A percentile compares a stretch with the other conserved stretches of the same genome.
Conservation (phyloP, 2,113 vertebrate species). For the Crotalus helleri region DNA sequence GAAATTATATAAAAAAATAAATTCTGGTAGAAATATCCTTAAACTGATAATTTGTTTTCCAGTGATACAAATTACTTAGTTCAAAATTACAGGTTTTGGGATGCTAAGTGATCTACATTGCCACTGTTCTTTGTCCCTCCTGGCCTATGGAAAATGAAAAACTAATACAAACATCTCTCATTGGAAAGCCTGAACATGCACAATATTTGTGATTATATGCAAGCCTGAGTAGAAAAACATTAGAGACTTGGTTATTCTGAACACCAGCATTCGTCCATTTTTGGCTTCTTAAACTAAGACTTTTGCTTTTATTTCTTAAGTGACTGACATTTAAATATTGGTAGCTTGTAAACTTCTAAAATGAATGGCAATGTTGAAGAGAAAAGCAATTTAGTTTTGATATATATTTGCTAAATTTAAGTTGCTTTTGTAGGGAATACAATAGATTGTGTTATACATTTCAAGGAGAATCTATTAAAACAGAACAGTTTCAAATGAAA, state of each 20-base stretch:
- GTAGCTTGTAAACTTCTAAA: neutral
- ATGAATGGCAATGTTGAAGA: neutral
- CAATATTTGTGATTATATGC: neutral
- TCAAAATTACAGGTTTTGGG: too few species aligned
- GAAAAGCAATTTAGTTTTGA: neutral
- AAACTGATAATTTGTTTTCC: neutral
- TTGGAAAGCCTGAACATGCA: neutral
- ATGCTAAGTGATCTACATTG: neutral
- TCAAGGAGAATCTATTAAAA: neutral
- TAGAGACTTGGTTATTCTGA: neutral
- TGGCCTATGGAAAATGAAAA: neutral
- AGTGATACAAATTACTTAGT: neutral
- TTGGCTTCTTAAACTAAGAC: neutral
- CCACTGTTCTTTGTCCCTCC: neutral
- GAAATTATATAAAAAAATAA: neutral
- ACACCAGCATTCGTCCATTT: neutral
- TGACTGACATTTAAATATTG: neutral
- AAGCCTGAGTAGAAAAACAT: neutral
- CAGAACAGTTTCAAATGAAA: neutral
- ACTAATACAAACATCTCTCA: neutral
- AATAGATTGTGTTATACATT: neutral
- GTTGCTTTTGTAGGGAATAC: neutral
- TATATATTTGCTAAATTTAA: neutral
- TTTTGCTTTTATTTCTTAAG: neutral
- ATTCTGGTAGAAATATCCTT: neutral